Evolutionary conservation across 1,140 invertebrate genomes (phyloP), one percentile per base, ranked within the genome.

Genomic region (Heliconius nattereri): DNA sequence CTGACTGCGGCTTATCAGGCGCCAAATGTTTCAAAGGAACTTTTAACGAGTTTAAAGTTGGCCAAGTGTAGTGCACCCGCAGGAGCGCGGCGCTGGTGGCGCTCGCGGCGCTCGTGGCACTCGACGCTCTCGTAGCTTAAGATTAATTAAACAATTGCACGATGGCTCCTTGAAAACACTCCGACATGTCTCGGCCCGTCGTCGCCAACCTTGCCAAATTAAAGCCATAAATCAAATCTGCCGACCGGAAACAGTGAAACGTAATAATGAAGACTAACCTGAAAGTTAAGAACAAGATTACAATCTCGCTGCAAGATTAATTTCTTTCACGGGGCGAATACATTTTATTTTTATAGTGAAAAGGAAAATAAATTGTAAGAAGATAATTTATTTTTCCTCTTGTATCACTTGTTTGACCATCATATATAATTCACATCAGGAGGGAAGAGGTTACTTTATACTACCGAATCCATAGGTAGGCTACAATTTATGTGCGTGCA

Each of bases 11-110:
- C 91, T 93, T 94, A 94, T 94, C 91, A 91, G 88, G 92, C 90
- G 90, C 91, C 92, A 93, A 94, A 94, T 94, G 92, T 94, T 94
- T 90, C 92, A 91, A 92, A 91, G 91, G 89, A 94, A 93, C 90
- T 94, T 94, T 94, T 94, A 94, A 94, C 92, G 92, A 94, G 92
- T 94, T 94, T 92, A 93, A 92, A 93, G 92, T 93, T 92, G 90
- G 88, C 89, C 89, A 86, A 94, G 90, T 93, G 91, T 93, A 94
- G 90, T 94, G 91, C 91, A 92, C 89, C 89, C 88, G 85, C 89
- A 90, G 84, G 82, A 85, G 86, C 84, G 83, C 85, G 85, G 83
- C 83, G 84, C 85, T 32, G 32, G 32, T 32, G 32, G 32, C 32
- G 32, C 32, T 32, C 32, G 32, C 32, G 32, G 32, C 32, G 32